Base-by-base conservation (phyloP, 2,113 vertebrate species). In the Scomber japonicus region DNA sequence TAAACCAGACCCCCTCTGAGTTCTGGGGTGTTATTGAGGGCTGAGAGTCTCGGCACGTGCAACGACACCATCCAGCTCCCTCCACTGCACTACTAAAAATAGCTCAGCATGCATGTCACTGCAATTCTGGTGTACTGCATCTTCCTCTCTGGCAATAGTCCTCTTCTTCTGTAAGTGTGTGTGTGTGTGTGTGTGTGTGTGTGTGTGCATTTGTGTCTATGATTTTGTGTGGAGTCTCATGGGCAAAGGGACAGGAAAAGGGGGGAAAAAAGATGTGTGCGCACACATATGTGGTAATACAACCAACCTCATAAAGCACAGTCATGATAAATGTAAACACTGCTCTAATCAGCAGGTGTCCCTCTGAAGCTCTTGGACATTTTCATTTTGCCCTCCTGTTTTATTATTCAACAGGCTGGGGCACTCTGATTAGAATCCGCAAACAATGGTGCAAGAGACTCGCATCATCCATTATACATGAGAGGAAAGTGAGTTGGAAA, bases 391-490 rank as follows among this genome's bases (percentile, higher is more conserved):
- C 62, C 65, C 82, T 66, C 48, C 72, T 78, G 81, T 84, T 90
- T 88, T 86, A 88, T 91, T 87, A 93, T 92, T 92, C 85, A 91
- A 71, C 72, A 80, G 73, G 75, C 77, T 27, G n/a, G 61, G 61
- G 75, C 79, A 83, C 76, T 84, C 88, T 91, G 88, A 92, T 93
- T 90, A 89, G 82, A 87, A 89, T 85, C 84, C 31, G 57, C 81
- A 89, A 87, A 89, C 90, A 90, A 89, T 89, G 80, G 85, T 59
- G 80, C 80, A 68, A 71, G 78, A 87, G 84, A 85, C 85, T 80
- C 53, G 9, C 71, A 64, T 79, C 82, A 88, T 94, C 69, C 83
- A 93, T 94, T 92, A 93, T 83, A 90, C 85, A 92, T 92, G 89
- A 89, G 86, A 78, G 82, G 71, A 88, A 91, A 78, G 62, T 7